phyloP scores from a whole-genome alignment of 2,113 vertebrate genomes.

The Phyllopteryx taeniolatus region DNA sequence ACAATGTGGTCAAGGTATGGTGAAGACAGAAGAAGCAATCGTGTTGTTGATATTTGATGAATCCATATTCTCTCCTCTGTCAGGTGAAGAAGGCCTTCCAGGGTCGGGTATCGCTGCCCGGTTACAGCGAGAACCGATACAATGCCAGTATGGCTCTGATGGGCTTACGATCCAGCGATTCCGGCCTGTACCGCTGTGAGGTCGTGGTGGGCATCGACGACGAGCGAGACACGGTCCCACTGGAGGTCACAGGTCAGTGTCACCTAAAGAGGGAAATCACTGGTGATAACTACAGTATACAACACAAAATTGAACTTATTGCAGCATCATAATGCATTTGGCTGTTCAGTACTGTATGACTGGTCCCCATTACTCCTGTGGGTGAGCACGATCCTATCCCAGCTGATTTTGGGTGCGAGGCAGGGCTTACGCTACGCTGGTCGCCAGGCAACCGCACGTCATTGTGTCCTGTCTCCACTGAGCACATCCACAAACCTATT shows the following conservation, averaged over 20 bases:
- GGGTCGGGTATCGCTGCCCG: constrained; percentile 82
- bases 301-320: background rate
- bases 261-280: background rate
- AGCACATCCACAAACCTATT: too few relatives aligned
- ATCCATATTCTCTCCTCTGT: background rate
- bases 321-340: too few relatives aligned
- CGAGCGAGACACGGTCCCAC: constrained; percentile 88
- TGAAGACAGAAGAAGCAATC: background rate
- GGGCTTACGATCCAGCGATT: constrained; percentile 83
- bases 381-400: too few relatives aligned
- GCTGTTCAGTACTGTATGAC: too few relatives aligned
- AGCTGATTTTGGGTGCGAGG: too few relatives aligned
- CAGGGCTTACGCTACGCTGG: too few relatives aligned
- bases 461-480: too few relatives aligned
- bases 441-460: too few relatives aligned
- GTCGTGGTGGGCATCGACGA: constrained; percentile 92
- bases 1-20: constrained; percentile 82
- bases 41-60: background rate
- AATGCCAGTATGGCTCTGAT: constrained; percentile 84
- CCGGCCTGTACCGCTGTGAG: constrained; percentile 90
- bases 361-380: too few relatives aligned
- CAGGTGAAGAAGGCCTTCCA: constrained; percentile 86
- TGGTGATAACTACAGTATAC: background rate
- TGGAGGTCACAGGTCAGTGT: constrained; percentile 87
- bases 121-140: constrained; percentile 79